Evolutionary conservation across 2,113 vertebrate genomes (phyloP), one percentile per base, ranked within the genome.

Genomic region (Chrysochloris asiatica): DNA sequence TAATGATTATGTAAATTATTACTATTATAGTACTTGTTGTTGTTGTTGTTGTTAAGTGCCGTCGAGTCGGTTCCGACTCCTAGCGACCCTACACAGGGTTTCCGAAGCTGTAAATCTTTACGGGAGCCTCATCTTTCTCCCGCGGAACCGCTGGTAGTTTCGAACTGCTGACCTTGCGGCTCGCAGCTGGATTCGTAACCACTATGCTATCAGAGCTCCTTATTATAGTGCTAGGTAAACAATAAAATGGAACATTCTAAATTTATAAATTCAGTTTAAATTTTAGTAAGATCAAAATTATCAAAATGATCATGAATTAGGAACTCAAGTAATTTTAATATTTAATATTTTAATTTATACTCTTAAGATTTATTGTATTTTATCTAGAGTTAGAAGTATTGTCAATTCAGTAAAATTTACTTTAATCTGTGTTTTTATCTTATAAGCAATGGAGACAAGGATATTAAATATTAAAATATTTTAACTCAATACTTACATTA

Each of bases 211-310:
- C n/a, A n/a, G n/a, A n/a, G n/a, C n/a, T n/a, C n/a, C n/a, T n/a
- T n/a, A n/a, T n/a, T n/a, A n/a, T n/a, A n/a, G n/a, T n/a, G 30
- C 52, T 30, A 59, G 36, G 13, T 77, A 76, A 91, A 81, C 72
- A 92, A 93, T 85, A 87, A 78, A 84, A 38, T 83, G 26, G n/a
- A 30, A 17, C 85, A 4, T 71, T 92, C 26, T 65, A 75, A 88
- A 26, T 81, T 81, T 86, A 91, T 77, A 85, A 82, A 90, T 84
- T 3, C 9, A 59, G 22, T 83, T 89, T 86, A 85, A 63, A 45
- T 86, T 86, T 54, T 63, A 38, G 28, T 88, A 75, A 83, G 45
- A 82, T 67, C 43, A 82, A 81, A 95, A 87, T 47, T 89, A 93
- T 61, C 82, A 19, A 86, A 50, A 50, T 50, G 16, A 26, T 56